A percentile compares a stretch with the other conserved stretches of the same genome.
Evolutionary conservation across 2,113 vertebrate species (phyloP).

Genomic region (Bos indicus): DNA sequence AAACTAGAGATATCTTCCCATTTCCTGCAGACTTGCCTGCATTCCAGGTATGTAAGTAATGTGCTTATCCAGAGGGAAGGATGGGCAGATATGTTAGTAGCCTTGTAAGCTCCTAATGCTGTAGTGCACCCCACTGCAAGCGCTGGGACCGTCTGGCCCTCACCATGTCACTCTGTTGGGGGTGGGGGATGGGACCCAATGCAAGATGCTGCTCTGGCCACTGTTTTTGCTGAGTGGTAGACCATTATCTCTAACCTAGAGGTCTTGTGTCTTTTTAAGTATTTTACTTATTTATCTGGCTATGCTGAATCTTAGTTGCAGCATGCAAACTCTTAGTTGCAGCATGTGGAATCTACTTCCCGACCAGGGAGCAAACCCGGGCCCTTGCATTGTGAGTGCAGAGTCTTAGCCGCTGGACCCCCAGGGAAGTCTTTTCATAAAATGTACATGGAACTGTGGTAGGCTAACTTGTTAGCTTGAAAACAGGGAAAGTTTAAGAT

Average conservation of each 20-base stretch:
- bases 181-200: no score
- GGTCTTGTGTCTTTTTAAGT: not conserved
- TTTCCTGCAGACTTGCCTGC: not conserved
- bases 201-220: not conserved
- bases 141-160: not conserved
- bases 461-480: not conserved
- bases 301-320: not conserved
- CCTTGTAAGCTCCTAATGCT: not conserved
- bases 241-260: not conserved
- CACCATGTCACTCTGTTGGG: not conserved
- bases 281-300: not conserved
- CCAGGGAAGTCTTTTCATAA: not conserved
- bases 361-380: not conserved
- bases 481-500: not conserved
- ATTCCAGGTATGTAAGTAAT: not conserved
- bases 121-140: not conserved
- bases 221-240: not conserved
- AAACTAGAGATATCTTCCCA: not conserved
- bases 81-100: not conserved
- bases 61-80: not conserved
- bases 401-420: not conserved
- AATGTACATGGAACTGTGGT: not conserved
- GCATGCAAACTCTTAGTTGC: not conserved
- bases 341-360: not conserved
- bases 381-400: not conserved